Conservation (phyloP, 2,113 vertebrate genomes). For the Cettia cetti region DNA sequence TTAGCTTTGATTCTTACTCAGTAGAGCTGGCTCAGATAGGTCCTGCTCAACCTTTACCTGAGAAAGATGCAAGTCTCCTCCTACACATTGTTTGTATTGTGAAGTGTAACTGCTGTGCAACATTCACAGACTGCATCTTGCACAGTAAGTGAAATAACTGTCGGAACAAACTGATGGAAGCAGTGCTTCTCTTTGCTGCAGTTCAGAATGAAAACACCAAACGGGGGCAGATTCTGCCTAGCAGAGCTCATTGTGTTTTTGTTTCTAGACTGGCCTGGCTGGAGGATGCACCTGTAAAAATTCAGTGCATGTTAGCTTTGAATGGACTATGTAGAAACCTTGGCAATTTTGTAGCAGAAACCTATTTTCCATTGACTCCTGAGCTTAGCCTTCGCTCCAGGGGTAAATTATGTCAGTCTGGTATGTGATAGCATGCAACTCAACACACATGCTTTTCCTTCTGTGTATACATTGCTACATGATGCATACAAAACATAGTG, state of each 20-base stretch:
- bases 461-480: background rate
- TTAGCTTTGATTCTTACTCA: background rate
- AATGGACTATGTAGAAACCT: background rate
- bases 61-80: background rate
- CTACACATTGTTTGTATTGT: constrained; percentile 29
- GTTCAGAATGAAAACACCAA: background rate
- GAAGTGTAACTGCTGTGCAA: background rate
- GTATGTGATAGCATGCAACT: background rate
- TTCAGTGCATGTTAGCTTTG: background rate
- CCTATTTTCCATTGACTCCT: background rate
- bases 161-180: background rate
- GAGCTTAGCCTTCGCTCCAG: background rate
- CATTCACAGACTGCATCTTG: background rate
- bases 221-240: background rate
- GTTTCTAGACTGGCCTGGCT: background rate
- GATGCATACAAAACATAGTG: background rate
- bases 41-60: background rate
- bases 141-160: background rate
- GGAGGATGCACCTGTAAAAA: background rate
- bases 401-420: background rate
- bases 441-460: background rate
- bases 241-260: fast-evolving
- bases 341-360: background rate
- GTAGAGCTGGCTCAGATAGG: background rate
- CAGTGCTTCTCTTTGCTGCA: background rate